Evolutionary conservation across 1,140 invertebrate genomes (phyloP), one percentile per base, ranked within the genome.

Genomic region (Copidosoma floridanum): DNA sequence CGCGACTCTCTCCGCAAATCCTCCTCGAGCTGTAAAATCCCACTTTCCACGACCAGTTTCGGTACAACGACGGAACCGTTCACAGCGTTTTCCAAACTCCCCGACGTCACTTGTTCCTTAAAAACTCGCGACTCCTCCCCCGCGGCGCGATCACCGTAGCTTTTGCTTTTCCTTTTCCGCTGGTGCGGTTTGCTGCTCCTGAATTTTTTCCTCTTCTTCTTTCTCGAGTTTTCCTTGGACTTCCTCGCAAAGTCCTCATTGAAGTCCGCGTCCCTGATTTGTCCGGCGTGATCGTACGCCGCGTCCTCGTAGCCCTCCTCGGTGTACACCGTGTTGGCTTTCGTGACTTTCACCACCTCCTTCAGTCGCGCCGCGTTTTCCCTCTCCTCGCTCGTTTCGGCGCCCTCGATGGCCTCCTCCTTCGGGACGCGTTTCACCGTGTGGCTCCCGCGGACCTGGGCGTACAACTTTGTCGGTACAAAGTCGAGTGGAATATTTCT

Each of bases 291-390:
- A 71, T 91, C 88, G 66, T 91, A 91, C 6, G 84, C 88, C 0
- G 84, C 82, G 74, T 91, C 89, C 76, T 90, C 88, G 63, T 89
- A 90, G 0, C 89, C 89, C 80, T 91, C 88, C 76, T 91, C 89
- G 4, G 86, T 85, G 66, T 90, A 91, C 6, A 90, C 82, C 1
- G 84, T 88, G 69, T 89, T 88, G 3, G 84, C 82, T 77, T 88
- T 90, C n/a, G 83, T 83, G 65, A 87, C 86, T 46, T 84, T 86
- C 0, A 90, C 82, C 3, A 88, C 83, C 78, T 89, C 85, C 40
- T 82, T 79, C 27, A 90, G 75, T 60, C 87, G 76, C 0, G 83
- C 81, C 4, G 85, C 85, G 65, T 86, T 86, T 59, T 74, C 68
- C 56, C 82, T 76, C 67, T 88, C 86, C 57, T 88, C 86, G 2